Evolutionary conservation across 2,113 vertebrate species (phyloP).

Genomic region (Aegotheles bennettii): DNA sequence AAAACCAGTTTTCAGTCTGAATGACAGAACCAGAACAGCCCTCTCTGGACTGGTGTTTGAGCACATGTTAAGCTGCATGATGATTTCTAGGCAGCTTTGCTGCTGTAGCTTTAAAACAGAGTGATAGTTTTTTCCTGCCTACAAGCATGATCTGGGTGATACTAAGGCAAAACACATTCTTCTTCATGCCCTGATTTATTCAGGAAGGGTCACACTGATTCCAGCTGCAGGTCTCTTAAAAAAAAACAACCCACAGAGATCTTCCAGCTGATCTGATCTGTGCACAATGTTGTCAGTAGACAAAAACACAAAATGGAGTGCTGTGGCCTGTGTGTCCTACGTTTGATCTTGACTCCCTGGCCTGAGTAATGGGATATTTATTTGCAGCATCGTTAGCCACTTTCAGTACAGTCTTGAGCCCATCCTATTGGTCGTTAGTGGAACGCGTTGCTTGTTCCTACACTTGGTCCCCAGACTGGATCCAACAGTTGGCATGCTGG

Average conservation of each 20-base stretch:
- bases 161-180: neutral
- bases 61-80: neutral
- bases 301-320: neutral
- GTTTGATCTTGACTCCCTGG: neutral
- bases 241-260: neutral
- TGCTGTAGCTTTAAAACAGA: neutral
- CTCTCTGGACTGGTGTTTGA: neutral
- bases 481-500: neutral
- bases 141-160: neutral
- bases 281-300: neutral
- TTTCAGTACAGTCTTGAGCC: neutral
- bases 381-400: neutral
- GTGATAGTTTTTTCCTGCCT: neutral
- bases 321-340: neutral
- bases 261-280: neutral
- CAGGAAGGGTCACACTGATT: neutral
- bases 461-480: neutral
- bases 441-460: neutral
- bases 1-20: neutral
- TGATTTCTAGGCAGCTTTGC: neutral
- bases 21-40: neutral
- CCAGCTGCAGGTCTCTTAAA: neutral
- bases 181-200: neutral
- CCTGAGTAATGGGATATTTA: neutral
- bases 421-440: neutral